phyloP scores from a whole-genome alignment of 2,113 vertebrate genomes.

The Chaetorhynchus papuensis region DNA sequence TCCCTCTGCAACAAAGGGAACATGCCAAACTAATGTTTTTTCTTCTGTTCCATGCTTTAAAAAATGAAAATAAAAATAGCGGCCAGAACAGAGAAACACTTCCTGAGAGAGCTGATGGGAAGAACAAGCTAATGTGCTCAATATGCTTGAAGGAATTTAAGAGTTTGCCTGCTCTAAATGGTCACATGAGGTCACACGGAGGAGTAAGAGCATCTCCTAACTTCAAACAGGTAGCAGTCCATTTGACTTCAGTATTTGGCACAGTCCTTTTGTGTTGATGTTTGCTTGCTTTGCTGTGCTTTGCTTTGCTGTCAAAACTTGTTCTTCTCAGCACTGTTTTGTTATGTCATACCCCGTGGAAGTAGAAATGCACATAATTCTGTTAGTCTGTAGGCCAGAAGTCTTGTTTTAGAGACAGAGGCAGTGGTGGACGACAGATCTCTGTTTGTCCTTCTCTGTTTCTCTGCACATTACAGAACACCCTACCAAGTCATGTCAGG shows the following conservation, averaged over 20 bases:
- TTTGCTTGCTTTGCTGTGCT: constrained; percentile 74
- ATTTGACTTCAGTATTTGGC: background rate
- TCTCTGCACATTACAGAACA: background rate
- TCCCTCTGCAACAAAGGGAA: background rate
- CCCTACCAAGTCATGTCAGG: background rate
- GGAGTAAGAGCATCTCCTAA: constrained; percentile 77
- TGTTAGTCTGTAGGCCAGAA: background rate
- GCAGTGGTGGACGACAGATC: background rate
- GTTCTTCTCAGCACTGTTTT: background rate
- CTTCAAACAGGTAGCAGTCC: constrained; percentile 76
- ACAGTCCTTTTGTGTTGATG: background rate
- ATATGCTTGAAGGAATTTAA: constrained; percentile 87
- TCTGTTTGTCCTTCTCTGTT: background rate
- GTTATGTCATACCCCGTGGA: background rate
- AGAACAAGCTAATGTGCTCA: constrained; percentile 80
- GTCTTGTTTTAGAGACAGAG: background rate
- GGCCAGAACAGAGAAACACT: constrained; percentile 68
- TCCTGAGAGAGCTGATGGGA: constrained; percentile 69
- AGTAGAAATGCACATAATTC: background rate
- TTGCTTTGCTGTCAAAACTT: constrained; percentile 33
- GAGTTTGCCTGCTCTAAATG: constrained; percentile 88
- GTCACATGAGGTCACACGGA: constrained; percentile 87
- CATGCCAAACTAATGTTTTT: constrained; percentile 14
- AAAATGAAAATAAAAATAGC: constrained; percentile 37
- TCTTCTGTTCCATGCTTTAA: constrained; percentile 4